A percentile compares a stretch with the other conserved stretches of the same genome.
Conservation (phyloP, 1,140 invertebrate species). For the Drosophila lowei region DNA sequence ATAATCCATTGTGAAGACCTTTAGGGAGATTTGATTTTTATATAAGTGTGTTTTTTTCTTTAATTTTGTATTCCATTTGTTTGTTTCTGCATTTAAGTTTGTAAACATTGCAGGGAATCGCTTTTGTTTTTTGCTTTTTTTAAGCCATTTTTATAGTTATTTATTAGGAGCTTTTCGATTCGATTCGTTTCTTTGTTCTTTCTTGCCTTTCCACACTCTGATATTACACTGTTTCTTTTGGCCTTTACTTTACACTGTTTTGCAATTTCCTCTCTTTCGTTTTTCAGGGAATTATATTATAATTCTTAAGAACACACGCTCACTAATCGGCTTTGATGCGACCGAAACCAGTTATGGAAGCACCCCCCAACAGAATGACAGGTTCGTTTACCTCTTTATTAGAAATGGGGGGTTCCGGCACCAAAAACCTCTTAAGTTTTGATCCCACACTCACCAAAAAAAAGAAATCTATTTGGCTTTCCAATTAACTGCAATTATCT, state of each 20-base stretch:
- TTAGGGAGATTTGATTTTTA: neutral
- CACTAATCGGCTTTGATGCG: conserved; percentile 23
- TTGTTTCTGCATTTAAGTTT: neutral
- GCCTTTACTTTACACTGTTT: neutral
- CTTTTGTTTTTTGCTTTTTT: neutral
- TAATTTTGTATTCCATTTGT: neutral
- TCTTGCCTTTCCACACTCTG: neutral
- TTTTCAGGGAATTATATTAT: neutral
- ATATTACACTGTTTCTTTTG: neutral
- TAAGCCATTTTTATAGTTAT: neutral
- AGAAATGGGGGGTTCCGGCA: no score
- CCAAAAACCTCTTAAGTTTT: neutral
- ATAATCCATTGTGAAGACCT: conserved; percentile 14
- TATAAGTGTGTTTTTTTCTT: neutral
- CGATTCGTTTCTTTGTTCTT: neutral
- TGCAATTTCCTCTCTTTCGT: neutral
- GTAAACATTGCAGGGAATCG: neutral
- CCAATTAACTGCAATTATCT: conserved; percentile 43
- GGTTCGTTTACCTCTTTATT: conserved; percentile 28
- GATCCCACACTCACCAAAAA: conserved; percentile 22
- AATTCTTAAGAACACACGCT: conserved; percentile 18
- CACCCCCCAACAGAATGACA: conserved; percentile 5
- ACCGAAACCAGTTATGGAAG: conserved; percentile 15
- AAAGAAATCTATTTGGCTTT: conserved; percentile 24
- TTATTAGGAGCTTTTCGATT: neutral